These are phyloP conservation scores for Benthosema pterotum DNA, from an alignment of 2,797 vertebrate genomes.

Conservation along the genomic window DNA sequence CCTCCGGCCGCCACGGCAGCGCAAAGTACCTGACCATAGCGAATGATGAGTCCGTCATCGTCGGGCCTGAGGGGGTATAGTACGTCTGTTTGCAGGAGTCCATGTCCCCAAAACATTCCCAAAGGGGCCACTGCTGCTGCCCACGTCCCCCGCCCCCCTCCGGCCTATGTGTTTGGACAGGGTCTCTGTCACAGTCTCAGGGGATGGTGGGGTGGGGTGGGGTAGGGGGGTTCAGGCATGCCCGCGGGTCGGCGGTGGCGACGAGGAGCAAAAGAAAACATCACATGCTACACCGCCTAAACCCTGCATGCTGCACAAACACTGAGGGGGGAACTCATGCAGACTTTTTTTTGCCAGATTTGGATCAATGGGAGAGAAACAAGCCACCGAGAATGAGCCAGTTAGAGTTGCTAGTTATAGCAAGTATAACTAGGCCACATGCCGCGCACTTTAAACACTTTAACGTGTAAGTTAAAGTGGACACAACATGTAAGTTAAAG, in stretches of 20 bases:
- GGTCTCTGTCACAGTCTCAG: constrained; percentile 64
- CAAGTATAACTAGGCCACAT: no score
- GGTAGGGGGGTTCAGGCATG: constrained; percentile 71
- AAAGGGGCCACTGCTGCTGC: constrained; percentile 57
- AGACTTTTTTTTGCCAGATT: no score
- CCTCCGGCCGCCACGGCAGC: constrained; percentile 42
- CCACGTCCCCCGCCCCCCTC: constrained; percentile 54
- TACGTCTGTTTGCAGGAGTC: constrained; percentile 15
- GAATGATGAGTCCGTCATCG: constrained; percentile 58
- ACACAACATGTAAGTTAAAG: no score
- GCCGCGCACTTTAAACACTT: no score
- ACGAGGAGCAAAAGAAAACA: constrained; percentile 77
- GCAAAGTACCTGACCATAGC: constrained; percentile 73
- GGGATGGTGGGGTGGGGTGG: no score
- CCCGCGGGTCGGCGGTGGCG: constrained; percentile 68
- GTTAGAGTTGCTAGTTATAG: no score
- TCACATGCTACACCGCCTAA: constrained; percentile 62
- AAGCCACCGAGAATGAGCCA: no score
- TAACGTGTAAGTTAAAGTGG: no score
- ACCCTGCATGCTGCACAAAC: constrained; percentile 65
- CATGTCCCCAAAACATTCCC: constrained; percentile 76
- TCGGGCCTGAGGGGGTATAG: constrained; percentile 59
- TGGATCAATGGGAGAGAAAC: no score
- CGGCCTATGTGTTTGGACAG: constrained; percentile 75
- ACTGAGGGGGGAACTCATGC: constrained; percentile 25